phyloP scores from a whole-genome alignment of 1,140 invertebrate genomes.

The Lordiphosa collinella region DNA sequence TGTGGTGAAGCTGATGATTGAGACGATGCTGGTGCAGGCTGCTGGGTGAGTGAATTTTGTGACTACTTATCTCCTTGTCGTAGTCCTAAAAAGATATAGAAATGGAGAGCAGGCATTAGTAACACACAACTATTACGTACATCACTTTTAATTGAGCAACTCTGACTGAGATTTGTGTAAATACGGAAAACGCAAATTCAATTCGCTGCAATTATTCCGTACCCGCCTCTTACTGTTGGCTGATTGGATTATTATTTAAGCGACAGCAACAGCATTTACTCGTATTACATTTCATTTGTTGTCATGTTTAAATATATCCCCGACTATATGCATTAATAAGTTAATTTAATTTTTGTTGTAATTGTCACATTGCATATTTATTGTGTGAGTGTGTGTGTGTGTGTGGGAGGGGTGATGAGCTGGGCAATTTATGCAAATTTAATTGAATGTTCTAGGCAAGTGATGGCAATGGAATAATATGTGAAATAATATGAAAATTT shows the following conservation, averaged over 20 bases:
- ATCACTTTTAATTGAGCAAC: conserved; percentile 21
- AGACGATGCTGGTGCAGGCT: conserved; percentile 39
- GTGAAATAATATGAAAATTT: neutral
- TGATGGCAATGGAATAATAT: neutral
- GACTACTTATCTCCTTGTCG: conserved; percentile 71
- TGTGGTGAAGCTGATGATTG: conserved; percentile 27
- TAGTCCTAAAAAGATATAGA: conserved; percentile 46
- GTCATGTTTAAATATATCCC: conserved; percentile 44
- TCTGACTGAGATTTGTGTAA: neutral
- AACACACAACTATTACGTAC: no score
- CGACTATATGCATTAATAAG: conserved; percentile 55
- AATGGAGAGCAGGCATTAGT: conserved; percentile 8
- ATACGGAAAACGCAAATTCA: conserved; percentile 14
- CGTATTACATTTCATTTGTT: conserved; percentile 70
- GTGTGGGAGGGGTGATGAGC: conserved; percentile 17
- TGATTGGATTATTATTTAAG: conserved; percentile 77
- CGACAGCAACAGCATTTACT: conserved; percentile 38
- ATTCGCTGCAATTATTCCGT: conserved; percentile 41
- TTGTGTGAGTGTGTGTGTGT: conserved; percentile 64
- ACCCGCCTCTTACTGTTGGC: conserved; percentile 45
- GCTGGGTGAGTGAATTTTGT: conserved; percentile 69
- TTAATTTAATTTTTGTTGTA: conserved; percentile 75
- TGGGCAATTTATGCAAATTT: conserved; percentile 70
- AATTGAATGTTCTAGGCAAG: conserved; percentile 56
- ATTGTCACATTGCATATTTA: conserved; percentile 63